Evolutionary conservation across 2,888 invertebrate species (phyloP).

Genomic region (Pteria penguin): DNA sequence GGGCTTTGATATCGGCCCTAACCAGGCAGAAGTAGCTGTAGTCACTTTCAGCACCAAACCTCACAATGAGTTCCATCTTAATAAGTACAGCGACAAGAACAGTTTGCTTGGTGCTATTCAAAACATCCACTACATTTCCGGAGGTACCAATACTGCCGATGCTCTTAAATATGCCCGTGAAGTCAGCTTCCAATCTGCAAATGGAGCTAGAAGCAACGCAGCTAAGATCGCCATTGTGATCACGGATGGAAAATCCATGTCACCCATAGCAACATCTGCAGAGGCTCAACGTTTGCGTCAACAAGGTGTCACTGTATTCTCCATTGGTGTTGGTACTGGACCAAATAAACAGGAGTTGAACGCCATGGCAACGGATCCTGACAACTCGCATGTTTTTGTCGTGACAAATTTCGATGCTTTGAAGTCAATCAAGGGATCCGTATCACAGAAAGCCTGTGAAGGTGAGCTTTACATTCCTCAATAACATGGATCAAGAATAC

Average conservation of each 20-base stretch:
- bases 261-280: slow-evolving; percentile 58
- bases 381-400: slow-evolving; percentile 66
- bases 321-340: slow-evolving; percentile 67
- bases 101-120: slow-evolving; percentile 40
- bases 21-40: slow-evolving; percentile 51
- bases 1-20: slow-evolving; percentile 52
- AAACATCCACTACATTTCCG: slow-evolving; percentile 51
- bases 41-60: slow-evolving; percentile 52
- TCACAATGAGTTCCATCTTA: slow-evolving; percentile 56
- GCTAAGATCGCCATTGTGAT: slow-evolving; percentile 69
- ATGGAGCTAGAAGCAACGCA: slow-evolving; percentile 63
- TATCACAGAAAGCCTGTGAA: slow-evolving; percentile 66
- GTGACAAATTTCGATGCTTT: slow-evolving; percentile 68
- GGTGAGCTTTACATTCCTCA: too few species aligned
- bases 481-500: too few species aligned
- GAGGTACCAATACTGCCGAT: slow-evolving; percentile 59
- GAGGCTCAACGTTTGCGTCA: slow-evolving; percentile 60
- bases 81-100: slow-evolving; percentile 45
- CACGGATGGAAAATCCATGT: slow-evolving; percentile 66
- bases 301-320: slow-evolving; percentile 65
- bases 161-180: slow-evolving; percentile 62
- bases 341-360: slow-evolving; percentile 60
- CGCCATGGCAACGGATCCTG: slow-evolving; percentile 69
- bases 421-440: slow-evolving; percentile 60
- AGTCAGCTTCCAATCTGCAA: slow-evolving; percentile 62